Base-by-base conservation (phyloP, 23 tunicate genomes). In the Phallusia fumigata region DNA sequence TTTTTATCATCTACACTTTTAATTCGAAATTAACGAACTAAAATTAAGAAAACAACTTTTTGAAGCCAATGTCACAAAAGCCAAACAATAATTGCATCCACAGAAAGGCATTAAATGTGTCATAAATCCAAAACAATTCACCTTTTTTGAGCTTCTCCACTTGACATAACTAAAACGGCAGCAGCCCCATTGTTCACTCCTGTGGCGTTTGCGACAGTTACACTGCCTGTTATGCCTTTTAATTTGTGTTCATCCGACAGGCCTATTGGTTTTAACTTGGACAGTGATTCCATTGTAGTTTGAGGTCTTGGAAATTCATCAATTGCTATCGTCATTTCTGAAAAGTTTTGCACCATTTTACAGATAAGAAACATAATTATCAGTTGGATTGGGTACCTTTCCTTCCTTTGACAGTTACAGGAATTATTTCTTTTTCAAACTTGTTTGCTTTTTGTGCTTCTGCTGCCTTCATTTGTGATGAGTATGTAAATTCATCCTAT, bases 121-220 rank as follows among this genome's bases (percentile, higher is more conserved):
- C 47, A 40, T 40, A 3, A 40, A 3, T 40, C 47, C n/a, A n/a
- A 40, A 40, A 40, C 47, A 58, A 22, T 16, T 21, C 19, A 83
- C 36, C 87, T 40, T 36, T 73, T 90, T 40, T 85, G 30, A 0
- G 95, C 95, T 76, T 82, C 91, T 18, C 53, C 65, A 22, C 76
- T 52, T 19, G 84, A n/a, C 87, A 83, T 83, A 24, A 90, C 21
- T 30, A 86, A 19, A 13, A 90, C 80, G 0, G 96, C 90, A 40
- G 90, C 86, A 30, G 90, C 90, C 28, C 96, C 96, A 35, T 90
- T 90, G 82, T 90, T 90, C 5, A 90, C 31, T 12, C 96, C 90
- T 11, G 89, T 32, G 26, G 86, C 69, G 35, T 90, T 90, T 1
- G 91, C 96, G 0, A 82, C 86, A 51, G 96, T 90, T 1, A 90